Base-by-base conservation (phyloP, 1,140 invertebrate genomes). In the Leptonema lineaticorne region DNA sequence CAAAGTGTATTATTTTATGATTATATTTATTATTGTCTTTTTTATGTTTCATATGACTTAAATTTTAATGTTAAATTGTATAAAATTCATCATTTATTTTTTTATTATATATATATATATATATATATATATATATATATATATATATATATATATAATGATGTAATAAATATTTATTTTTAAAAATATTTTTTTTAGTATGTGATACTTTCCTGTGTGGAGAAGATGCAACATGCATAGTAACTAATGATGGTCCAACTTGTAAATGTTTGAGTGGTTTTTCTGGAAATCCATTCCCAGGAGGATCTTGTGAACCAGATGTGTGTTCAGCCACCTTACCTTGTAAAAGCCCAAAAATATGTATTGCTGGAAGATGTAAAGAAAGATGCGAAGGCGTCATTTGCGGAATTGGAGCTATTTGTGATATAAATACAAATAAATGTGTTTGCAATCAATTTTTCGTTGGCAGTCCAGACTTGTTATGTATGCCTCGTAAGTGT, bases 401-500 rank as follows among this genome's bases (percentile, higher is more conserved):
- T 7, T 96, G 94, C 75, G 91, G 91, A 7, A 77, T 82, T 41
- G 89, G 90, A 16, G 92, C 92, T 9, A 87, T 86, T 33, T 96
- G 94, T 76, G 90, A 95, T 75, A 85, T 86, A 68, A 81, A 83
- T 50, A 90, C 86, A 11, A 93, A 93, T 68, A 90, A 89, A 79
- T 96, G 94, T 79, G 84, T 93, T 24, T 96, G 94, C 76, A 87
- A 94, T 76, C 87, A 90, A 1, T 92, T 90, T 75, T 95, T 95
- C 77, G 85, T 94, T 67, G 94, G 94, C 72, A 93, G 95, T 79
- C 92, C 93, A 0, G 90, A 94, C 75, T 80, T 94, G 7, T 83
- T 95, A 22, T 96, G 93, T 76, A 93, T 95, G 87, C 93, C 93
- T 76, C 93, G 91, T 92, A 86, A 91, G 90, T 90, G 62, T 71